phyloP scores from a whole-genome alignment of 2,113 vertebrate species.

The Osmerus eperlanus region DNA sequence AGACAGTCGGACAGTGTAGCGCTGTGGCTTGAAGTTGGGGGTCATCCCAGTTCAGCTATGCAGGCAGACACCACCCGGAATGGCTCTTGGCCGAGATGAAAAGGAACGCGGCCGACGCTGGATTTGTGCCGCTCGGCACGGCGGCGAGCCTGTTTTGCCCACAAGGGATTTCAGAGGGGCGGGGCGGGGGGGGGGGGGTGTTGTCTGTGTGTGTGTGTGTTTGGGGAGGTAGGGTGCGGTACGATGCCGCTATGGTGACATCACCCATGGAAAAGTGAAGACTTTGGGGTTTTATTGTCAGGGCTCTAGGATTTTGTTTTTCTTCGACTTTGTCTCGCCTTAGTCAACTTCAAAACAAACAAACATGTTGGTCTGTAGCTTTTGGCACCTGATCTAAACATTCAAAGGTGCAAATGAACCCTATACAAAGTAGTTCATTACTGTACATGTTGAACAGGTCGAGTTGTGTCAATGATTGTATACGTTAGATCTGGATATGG shows the following conservation, averaged over 20 bases:
- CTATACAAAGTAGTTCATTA: no score
- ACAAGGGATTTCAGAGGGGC: constrained; percentile 24
- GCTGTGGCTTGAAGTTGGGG: constrained; percentile 20
- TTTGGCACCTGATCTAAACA: no score
- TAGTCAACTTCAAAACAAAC: background rate
- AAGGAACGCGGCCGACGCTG: constrained; percentile 16
- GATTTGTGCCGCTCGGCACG: constrained; percentile 21
- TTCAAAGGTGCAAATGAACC: no score
- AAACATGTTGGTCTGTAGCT: no score
- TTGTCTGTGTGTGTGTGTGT: background rate
- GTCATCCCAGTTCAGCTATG: constrained; percentile 32
- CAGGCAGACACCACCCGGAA: constrained; percentile 34
- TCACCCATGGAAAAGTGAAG: constrained; percentile 11
- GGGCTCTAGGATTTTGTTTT: background rate
- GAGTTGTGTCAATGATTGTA: no score
- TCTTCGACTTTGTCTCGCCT: background rate
- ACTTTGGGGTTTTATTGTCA: background rate
- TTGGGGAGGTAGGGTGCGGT: no score
- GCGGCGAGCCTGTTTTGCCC: constrained; percentile 31
- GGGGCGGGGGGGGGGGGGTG: background rate
- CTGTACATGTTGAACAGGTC: no score
- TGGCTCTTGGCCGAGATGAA: constrained; percentile 27
- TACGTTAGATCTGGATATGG: no score
- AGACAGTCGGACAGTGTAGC: constrained; percentile 21
- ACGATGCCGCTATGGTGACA: constrained; percentile 3